phyloP scores from a whole-genome alignment of 2,888 invertebrate genomes.

The Galerucella pusilla region DNA sequence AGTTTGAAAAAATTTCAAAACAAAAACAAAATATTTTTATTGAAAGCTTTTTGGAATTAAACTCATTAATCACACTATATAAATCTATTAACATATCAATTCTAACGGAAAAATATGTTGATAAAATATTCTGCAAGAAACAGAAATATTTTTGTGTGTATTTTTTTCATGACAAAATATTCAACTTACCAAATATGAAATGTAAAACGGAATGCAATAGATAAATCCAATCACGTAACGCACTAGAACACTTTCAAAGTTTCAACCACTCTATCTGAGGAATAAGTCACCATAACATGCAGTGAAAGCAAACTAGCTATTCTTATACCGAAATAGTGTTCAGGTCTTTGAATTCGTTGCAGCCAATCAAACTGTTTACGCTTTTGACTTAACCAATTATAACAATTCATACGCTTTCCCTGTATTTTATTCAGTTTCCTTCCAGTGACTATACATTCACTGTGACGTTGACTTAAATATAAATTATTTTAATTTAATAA shows the following conservation, averaged over 20 bases:
- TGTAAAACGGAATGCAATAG: conserved; percentile 12
- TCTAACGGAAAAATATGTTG: too few species aligned
- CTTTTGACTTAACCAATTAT: conserved; percentile 45
- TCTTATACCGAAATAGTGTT: conserved; percentile 52
- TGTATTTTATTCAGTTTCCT: conserved; percentile 19
- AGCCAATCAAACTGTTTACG: conserved; percentile 44
- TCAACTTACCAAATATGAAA: conserved; percentile 25
- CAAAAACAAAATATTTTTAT: too few species aligned
- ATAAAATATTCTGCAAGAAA: too few species aligned
- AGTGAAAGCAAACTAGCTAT: conserved; percentile 42
- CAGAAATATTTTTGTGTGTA: neutral
- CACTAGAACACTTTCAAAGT: conserved; percentile 22
- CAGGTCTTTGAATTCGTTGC: conserved; percentile 47
- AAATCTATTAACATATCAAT: too few species aligned
- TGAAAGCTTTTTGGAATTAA: too few species aligned
- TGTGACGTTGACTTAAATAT: neutral
- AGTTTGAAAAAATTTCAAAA: too few species aligned
- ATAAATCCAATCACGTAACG: conserved; percentile 25
- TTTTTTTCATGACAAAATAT: neutral
- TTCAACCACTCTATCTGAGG: conserved; percentile 23
- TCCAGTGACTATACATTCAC: neutral
- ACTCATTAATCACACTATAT: too few species aligned
- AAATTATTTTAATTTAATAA: neutral
- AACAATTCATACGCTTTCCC: conserved; percentile 12
- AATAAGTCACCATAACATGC: conserved; percentile 39